Evolutionary conservation across 2,113 vertebrate species (phyloP).

Genomic region (Heterotis niloticus): DNA sequence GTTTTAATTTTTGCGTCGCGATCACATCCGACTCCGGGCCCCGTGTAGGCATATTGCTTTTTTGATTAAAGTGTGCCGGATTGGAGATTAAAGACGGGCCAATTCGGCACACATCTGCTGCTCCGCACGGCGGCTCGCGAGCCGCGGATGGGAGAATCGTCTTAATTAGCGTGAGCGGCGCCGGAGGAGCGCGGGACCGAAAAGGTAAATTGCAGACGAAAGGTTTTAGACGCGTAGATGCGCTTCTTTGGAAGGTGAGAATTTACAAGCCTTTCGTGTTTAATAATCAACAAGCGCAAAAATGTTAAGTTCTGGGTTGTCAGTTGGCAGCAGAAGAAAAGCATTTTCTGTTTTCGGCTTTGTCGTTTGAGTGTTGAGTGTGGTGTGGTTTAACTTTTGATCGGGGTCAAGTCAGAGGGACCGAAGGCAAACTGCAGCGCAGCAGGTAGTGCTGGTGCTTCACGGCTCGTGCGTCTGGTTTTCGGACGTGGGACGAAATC

Average conservation of each 20-base stretch:
- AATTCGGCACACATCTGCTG: slow-evolving; percentile 5
- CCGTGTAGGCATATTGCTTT: slow-evolving; percentile 21
- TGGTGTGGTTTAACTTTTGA: too few relatives aligned
- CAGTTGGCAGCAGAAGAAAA: too few relatives aligned
- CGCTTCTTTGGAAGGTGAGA: neutral
- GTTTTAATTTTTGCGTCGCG: slow-evolving; percentile 7
- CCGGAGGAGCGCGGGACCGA: neutral
- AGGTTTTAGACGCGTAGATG: neutral
- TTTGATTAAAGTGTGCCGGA: slow-evolving; percentile 18
- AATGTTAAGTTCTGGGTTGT: too few relatives aligned
- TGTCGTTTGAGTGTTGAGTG: too few relatives aligned
- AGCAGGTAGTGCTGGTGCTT: too few relatives aligned
- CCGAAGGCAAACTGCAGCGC: too few relatives aligned
- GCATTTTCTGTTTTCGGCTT: too few relatives aligned
- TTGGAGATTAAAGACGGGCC: slow-evolving; percentile 11
- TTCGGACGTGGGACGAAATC: too few relatives aligned
- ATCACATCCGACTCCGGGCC: slow-evolving; percentile 14
- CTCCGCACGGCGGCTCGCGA: neutral
- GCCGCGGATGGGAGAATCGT: neutral
- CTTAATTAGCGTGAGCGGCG: slow-evolving; percentile 3
- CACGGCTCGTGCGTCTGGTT: too few relatives aligned
- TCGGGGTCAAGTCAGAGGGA: too few relatives aligned
- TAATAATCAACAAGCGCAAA: neutral
- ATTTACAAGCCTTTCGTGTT: neutral
- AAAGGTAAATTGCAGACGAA: slow-evolving; percentile 11